Percentiles rank a stretch among this genome's conserved stretches.
Evolutionary conservation across 53 echinoderm and acorn worm species (phyloP).

Genomic region (Crossaster papposus): DNA sequence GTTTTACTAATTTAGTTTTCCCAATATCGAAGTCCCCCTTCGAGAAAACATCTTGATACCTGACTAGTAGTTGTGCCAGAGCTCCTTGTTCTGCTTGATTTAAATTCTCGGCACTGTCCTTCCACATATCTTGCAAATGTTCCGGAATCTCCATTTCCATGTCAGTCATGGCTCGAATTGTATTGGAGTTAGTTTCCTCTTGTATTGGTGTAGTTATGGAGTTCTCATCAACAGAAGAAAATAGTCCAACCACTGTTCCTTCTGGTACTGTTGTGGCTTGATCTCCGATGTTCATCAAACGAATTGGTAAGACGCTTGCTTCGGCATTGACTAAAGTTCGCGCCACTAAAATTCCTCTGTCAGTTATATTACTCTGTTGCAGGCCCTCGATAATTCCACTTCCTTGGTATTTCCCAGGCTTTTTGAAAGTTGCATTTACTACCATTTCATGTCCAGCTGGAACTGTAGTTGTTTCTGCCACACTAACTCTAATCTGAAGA

Average conservation of each 20-base stretch:
- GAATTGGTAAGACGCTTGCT: not conserved
- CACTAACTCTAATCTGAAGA: not conserved
- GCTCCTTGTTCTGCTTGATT: too few species aligned
- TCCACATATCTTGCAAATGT: slow-evolving; percentile 16
- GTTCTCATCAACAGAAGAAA: not conserved
- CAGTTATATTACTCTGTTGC: not conserved
- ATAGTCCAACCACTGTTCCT: not conserved
- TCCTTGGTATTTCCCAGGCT: not conserved
- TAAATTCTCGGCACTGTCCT: too few species aligned
- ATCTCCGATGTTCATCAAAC: not conserved
- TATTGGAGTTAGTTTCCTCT: not conserved
- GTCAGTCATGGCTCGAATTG: not conserved
- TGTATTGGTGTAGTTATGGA: not conserved
- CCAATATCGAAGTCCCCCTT: too few species aligned
- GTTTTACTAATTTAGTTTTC: too few species aligned
- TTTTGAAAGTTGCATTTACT: not conserved
- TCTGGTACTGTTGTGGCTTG: not conserved
- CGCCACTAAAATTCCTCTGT: not conserved
- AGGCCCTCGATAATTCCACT: slow-evolving; percentile 8
- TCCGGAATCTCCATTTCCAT: slow-evolving; percentile 11
- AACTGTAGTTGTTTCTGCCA: not conserved
- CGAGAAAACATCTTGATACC: too few species aligned
- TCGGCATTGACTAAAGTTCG: slow-evolving; percentile 4
- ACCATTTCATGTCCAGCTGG: slow-evolving; percentile 2
- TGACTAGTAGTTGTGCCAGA: too few species aligned